Evolutionary conservation across 2,888 invertebrate genomes (phyloP).

Genomic region (Argynnis bischoffii): DNA sequence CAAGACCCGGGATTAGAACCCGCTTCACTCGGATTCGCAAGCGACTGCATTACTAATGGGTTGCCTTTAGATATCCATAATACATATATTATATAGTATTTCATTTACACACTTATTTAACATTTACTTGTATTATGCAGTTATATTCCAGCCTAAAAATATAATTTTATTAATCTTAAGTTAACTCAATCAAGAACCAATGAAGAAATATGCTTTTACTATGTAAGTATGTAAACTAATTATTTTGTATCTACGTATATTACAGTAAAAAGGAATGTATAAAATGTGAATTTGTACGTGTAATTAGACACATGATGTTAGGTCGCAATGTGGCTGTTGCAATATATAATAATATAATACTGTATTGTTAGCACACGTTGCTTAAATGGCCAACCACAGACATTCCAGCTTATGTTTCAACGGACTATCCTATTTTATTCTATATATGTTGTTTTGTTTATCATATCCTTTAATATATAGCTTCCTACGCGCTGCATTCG

Average conservation of each 20-base stretch:
- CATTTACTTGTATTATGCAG: no score
- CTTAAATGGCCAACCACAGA: constrained; percentile 24
- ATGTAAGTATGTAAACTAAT: constrained; percentile 1
- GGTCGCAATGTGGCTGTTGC: constrained; percentile 15
- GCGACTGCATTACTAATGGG: no score
- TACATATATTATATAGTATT: no score
- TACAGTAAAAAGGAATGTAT: constrained; percentile 1
- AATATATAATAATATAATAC: constrained; percentile 8
- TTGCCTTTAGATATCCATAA: no score
- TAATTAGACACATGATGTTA: constrained; percentile 8
- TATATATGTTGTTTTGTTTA: not conserved
- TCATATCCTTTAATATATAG: not conserved
- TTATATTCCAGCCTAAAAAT: no score
- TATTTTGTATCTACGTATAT: not conserved
- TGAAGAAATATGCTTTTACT: not conserved
- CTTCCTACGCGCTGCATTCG: not conserved
- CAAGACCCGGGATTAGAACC: no score
- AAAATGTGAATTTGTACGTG: constrained; percentile 1
- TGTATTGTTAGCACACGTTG: constrained; percentile 27
- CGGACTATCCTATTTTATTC: constrained; percentile 16
- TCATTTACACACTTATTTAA: no score
- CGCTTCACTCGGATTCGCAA: no score
- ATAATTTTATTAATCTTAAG: no score
- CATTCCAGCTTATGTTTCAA: constrained; percentile 13
- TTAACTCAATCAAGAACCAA: no score